A percentile compares a stretch with the other conserved stretches of the same genome.
Evolutionary conservation across 2,113 vertebrate genomes (phyloP).

Genomic region (Tenebrosternarchus preto): DNA sequence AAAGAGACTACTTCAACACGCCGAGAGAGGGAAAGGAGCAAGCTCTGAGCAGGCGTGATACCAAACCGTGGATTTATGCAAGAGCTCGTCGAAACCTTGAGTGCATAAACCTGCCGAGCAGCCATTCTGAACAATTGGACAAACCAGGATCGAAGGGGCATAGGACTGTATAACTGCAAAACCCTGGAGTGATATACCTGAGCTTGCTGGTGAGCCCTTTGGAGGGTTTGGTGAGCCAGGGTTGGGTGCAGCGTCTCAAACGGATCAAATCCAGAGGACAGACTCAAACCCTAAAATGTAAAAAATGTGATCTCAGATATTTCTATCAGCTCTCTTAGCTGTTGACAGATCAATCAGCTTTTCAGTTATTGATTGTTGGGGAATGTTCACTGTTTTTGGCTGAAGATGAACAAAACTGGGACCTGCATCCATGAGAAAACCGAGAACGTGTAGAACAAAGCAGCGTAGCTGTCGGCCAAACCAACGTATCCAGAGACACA

Average conservation of each 20-base stretch:
- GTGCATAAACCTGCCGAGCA: neutral
- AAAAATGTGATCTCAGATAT: slow-evolving; percentile 21
- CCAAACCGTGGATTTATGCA: slow-evolving; percentile 23
- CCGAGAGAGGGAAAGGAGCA: slow-evolving; percentile 33
- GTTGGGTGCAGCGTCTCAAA: neutral
- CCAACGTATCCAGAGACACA: slow-evolving; percentile 66
- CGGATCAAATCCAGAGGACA: slow-evolving; percentile 17
- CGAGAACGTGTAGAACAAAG: slow-evolving; percentile 7
- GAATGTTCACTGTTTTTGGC: neutral
- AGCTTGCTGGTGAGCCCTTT: neutral
- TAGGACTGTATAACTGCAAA: too few species aligned
- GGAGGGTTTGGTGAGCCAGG: neutral
- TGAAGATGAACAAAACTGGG: neutral
- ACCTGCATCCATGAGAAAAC: slow-evolving; percentile 12
- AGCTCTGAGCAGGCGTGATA: slow-evolving; percentile 42
- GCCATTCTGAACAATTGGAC: slow-evolving; percentile 11
- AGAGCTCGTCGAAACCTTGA: neutral
- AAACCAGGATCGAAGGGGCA: neutral
- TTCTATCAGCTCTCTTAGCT: slow-evolving; percentile 31
- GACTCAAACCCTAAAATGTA: slow-evolving; percentile 3
- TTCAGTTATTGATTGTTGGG: neutral
- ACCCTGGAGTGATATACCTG: too few species aligned
- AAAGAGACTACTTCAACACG: slow-evolving; percentile 48
- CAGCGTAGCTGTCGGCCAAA: slow-evolving; percentile 50
- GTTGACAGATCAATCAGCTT: slow-evolving; percentile 1